Evolutionary conservation across 2,888 invertebrate species (phyloP), one percentile per base, ranked within the genome.

Genomic region (Gonocerus acuteangulatus): DNA sequence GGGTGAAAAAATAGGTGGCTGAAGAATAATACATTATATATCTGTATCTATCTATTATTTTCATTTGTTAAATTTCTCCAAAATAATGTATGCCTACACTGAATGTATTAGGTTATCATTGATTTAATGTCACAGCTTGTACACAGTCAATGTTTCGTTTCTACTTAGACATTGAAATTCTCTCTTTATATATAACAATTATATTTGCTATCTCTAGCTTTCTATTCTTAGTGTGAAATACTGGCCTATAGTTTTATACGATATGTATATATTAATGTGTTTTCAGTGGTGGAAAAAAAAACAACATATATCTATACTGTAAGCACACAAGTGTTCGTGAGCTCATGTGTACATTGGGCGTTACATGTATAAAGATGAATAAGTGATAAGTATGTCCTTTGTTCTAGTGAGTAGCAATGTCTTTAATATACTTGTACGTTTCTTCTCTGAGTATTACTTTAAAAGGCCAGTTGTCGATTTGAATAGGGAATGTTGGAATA

Each of bases 171-270:
- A 27, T 27, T 27, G 9, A 27, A 27, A 6, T 27, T 27, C 27
- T 27, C 27, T 39, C 4, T 39, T 9, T 39, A 39, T 39, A 39
- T 39, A 39, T 39, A 39, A 39, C n/a, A 39, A 56, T 11, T 47
- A 47, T 48, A 22, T 47, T 48, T 36, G 60, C 60, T 60, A 44
- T 56, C 56, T 59, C 49, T 63, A 63, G 63, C 63, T 63, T 63
- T 60, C 63, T 63, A 60, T 56, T 60, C 22, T 54, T 54, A 42
- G 54, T 36, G 22, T 51, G 56, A 54, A 62, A 60, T 58, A 63
- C 62, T 62, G 65, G 66, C 66, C 65, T 66, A 66, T 66, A 65
- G 62, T 66, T 66, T 66, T 66, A 64, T 66, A 66, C 66, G 57
- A 60, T 51, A 42, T 60, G 60, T 60, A 51, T 60, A 60, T 60